Conservation (phyloP, 2,888 invertebrate species). For the Caenorhabditis sinica region DNA sequence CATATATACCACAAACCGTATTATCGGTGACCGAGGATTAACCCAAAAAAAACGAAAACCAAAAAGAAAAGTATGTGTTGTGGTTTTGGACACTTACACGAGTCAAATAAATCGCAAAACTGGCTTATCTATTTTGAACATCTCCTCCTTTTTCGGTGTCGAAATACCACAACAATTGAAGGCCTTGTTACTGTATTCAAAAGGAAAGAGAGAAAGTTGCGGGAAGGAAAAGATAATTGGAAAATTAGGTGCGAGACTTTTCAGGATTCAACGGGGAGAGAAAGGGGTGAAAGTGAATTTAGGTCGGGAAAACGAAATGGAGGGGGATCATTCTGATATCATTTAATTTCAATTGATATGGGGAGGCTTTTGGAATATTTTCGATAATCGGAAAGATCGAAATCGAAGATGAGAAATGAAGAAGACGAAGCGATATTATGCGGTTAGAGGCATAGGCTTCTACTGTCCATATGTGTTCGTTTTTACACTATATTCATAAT, state of each 20-base stretch:
- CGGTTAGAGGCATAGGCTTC: background rate
- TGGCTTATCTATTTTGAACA: constrained; percentile 64
- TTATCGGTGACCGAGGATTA: constrained; percentile 56
- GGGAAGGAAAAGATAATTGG: constrained; percentile 36
- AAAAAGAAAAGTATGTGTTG: constrained; percentile 15
- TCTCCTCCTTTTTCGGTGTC: constrained; percentile 24
- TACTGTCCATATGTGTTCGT: constrained; percentile 48
- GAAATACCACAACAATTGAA: constrained; percentile 23
- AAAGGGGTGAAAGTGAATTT: constrained; percentile 35
- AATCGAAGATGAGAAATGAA: constrained; percentile 15
- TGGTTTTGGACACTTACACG: constrained; percentile 28
- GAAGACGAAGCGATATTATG: background rate
- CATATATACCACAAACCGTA: constrained; percentile 5
- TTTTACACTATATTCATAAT: constrained; percentile 61
- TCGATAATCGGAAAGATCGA: constrained; percentile 24
- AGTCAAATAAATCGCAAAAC: constrained; percentile 52
- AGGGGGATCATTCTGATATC: constrained; percentile 13
- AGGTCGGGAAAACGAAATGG: constrained; percentile 37
- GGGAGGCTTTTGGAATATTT: background rate
- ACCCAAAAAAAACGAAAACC: constrained; percentile 48
- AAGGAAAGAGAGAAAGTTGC: constrained; percentile 21
- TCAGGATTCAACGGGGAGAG: background rate
- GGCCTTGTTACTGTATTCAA: constrained; percentile 43
- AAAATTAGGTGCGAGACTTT: constrained; percentile 55
- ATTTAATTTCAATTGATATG: constrained; percentile 15